Evolutionary conservation across 2,888 invertebrate genomes (phyloP).

Genomic region (Scelioninae gen. 2): DNA sequence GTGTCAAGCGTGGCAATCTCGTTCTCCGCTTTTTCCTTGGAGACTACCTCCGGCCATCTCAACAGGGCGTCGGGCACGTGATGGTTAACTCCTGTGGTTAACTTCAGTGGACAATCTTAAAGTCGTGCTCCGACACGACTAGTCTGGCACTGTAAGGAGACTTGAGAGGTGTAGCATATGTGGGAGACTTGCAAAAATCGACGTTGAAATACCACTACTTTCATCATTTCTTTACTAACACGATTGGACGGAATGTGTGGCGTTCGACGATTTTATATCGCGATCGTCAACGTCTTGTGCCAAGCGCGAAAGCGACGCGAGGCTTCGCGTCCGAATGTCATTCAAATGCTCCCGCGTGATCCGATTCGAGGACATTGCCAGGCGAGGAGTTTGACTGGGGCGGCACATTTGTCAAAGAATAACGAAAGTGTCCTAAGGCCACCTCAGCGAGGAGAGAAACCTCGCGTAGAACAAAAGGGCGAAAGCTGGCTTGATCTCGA

Average conservation of each 20-base stretch:
- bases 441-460: constrained; percentile 83
- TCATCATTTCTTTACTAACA: constrained; percentile 78
- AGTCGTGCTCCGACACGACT: no score
- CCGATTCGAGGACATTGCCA: constrained; percentile 79
- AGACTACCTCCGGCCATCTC: no score
- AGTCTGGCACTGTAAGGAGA: constrained; percentile 80
- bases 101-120: no score
- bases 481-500: constrained; percentile 66
- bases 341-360: constrained; percentile 75
- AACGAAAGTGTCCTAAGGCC: constrained; percentile 81
- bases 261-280: constrained; percentile 72
- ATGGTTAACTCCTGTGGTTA: constrained; percentile 82
- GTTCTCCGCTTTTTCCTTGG: no score
- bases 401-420: constrained; percentile 82
- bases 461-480: constrained; percentile 82
- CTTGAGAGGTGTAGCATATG: constrained; percentile 80
- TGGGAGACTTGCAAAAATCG: constrained; percentile 61
- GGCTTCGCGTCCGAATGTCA: constrained; percentile 73
- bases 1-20: no score
- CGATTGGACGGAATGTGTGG: constrained; percentile 76
- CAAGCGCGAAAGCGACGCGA: constrained; percentile 71
- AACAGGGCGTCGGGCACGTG: no score
- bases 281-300: constrained; percentile 73
- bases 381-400: constrained; percentile 82
- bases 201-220: constrained; percentile 66